A percentile compares a stretch with the other conserved stretches of the same genome.
Conservation (phyloP, 1,140 invertebrate genomes). For the Formica exsecta region DNA sequence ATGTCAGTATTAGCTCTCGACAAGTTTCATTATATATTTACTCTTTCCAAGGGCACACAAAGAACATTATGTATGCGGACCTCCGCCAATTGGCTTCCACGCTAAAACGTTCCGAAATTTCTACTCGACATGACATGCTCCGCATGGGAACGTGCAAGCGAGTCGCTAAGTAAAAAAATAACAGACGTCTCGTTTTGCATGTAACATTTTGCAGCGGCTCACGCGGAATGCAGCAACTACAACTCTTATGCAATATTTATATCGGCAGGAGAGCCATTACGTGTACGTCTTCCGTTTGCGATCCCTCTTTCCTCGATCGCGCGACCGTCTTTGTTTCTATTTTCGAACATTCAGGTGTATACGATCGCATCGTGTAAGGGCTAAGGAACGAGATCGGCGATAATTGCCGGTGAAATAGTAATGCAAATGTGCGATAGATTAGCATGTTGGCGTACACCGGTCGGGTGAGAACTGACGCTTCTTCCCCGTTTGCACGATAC, state of each 20-base stretch:
- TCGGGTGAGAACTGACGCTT: slow-evolving; percentile 44
- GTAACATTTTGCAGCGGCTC: background rate
- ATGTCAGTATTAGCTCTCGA: background rate
- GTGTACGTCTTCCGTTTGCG: slow-evolving; percentile 4
- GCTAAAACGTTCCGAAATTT: slow-evolving; percentile 31
- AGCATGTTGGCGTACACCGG: slow-evolving; percentile 54
- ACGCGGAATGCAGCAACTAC: background rate
- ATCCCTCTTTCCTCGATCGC: background rate
- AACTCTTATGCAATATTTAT: slow-evolving; percentile 49
- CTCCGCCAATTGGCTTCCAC: slow-evolving; percentile 13
- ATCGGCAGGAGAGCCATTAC: slow-evolving; percentile 10
- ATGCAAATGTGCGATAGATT: slow-evolving; percentile 54
- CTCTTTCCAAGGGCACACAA: slow-evolving; percentile 1
- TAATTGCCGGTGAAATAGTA: slow-evolving; percentile 55
- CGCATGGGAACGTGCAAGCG: background rate
- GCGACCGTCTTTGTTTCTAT: slow-evolving; percentile 22
- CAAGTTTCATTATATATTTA: slow-evolving; percentile 11
- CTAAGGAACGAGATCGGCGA: slow-evolving; percentile 40
- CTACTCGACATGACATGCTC: background rate
- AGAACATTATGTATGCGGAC: background rate
- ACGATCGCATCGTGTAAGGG: slow-evolving; percentile 36
- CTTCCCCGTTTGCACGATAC: slow-evolving; percentile 43
- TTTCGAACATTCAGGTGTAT: slow-evolving; percentile 36
- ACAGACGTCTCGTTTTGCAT: background rate
- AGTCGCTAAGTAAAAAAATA: slow-evolving; percentile 25